Evolutionary conservation across 2,113 vertebrate genomes (phyloP).

Genomic region (Aspiorhynchus laticeps): DNA sequence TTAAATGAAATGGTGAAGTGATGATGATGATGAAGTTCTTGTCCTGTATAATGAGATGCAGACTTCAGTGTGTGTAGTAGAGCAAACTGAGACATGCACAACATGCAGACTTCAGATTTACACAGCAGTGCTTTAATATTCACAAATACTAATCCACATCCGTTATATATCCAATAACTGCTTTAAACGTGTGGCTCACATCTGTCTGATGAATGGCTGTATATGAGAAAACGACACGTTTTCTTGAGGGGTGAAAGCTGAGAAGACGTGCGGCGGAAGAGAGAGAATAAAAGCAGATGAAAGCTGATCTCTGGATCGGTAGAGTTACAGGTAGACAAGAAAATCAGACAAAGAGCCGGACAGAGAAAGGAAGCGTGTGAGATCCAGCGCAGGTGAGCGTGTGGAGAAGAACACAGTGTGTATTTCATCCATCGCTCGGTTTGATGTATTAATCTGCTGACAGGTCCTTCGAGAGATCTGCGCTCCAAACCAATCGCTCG

Average conservation of each 20-base stretch:
- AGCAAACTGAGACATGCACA: no score
- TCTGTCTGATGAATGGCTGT: background rate
- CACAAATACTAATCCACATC: no score
- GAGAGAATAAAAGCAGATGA: background rate
- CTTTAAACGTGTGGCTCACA: background rate
- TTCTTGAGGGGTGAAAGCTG: background rate
- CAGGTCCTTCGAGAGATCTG: slow-evolving; percentile 62
- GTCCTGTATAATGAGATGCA: no score
- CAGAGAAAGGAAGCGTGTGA: background rate
- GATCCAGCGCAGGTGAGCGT: background rate
- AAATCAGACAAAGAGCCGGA: background rate
- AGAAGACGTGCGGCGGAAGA: background rate
- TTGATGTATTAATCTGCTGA: slow-evolving; percentile 76
- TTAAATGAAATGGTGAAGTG: no score
- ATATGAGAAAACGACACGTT: background rate
- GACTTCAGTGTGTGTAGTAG: no score
- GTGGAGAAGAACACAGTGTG: background rate
- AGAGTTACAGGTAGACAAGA: background rate
- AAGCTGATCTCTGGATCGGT: background rate
- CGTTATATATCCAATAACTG: background rate
- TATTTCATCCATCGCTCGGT: slow-evolving; percentile 65
- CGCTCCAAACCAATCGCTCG: slow-evolving; percentile 67
- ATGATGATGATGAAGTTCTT: no score
- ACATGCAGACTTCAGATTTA: no score
- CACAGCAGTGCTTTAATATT: no score